Percentiles rank a stretch among this genome's conserved stretches.
Evolutionary conservation across 2,113 vertebrate species (phyloP).

Genomic region (Phylloscopus whistleri): DNA sequence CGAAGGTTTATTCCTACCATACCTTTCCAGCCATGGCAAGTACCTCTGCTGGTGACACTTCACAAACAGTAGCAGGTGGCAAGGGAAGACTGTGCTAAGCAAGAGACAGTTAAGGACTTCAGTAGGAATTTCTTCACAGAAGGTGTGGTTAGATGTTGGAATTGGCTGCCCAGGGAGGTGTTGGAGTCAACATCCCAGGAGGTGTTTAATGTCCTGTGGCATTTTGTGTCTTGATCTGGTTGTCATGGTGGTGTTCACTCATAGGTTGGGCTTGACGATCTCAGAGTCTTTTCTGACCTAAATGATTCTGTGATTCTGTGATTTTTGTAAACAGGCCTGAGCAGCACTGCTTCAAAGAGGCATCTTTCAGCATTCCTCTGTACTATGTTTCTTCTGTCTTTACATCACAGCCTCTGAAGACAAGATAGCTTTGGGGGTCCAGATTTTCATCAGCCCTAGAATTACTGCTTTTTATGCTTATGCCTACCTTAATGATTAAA

Average conservation of each 20-base stretch:
- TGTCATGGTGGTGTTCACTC: accelerated
- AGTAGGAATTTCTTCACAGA: neutral
- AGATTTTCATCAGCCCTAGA: neutral
- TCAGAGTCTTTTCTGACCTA: neutral
- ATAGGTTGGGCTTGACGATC: accelerated
- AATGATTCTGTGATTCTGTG: neutral
- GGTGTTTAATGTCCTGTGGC: neutral
- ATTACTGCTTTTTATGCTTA: neutral
- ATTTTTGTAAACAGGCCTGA: neutral
- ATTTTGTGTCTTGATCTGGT: neutral
- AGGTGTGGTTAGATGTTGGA: neutral
- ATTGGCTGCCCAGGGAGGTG: neutral
- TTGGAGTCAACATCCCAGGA: neutral
- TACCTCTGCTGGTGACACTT: neutral
- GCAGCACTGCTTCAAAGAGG: neutral
- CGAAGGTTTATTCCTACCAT: neutral
- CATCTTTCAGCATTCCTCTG: neutral
- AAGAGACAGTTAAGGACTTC: neutral
- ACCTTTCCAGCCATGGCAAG: neutral
- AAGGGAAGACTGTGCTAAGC: neutral
- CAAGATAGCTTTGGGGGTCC: neutral
- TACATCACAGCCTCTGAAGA: neutral
- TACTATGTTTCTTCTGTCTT: neutral
- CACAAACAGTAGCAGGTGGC: neutral
- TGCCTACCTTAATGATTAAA: neutral